Evolutionary conservation across 1,140 invertebrate genomes (phyloP), one percentile per base, ranked within the genome.

Genomic region (Bombus terrestris): DNA sequence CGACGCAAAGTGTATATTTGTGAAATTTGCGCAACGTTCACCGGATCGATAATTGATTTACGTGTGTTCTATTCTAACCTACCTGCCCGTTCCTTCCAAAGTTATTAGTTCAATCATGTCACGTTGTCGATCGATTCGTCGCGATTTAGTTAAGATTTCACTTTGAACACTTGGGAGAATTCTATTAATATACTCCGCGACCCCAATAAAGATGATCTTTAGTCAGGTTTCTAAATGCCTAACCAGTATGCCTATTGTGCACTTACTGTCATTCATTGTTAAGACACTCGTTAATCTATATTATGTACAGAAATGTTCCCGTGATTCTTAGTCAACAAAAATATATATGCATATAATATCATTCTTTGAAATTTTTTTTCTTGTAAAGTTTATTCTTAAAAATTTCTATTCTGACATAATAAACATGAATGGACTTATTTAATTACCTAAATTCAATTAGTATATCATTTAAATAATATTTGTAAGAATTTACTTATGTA

Each of bases 11-110:
- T 43, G 3, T 22, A 22, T 39, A 28, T 0, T 6, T 18, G 59
- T 41, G 64, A 77, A 69, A 89, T 90, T 92, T 88, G 89, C 91
- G 89, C 91, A 91, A 86, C 81, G 72, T 80, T 83, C 78, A 62
- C 79, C 86, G 74, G 89, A 90, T 92, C 91, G 91, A 92, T 92
- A 89, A 91, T 91, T 92, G 86, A 91, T 92, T 89, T 90, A 82
- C 68, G 83, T 90, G 73, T 74, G 64, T 75, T 87, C 64, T 81
- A 90, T 82, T 90, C 90, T 92, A 92, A 92, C 91, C 91, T 92
- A 90, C 64, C 68, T 74, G 68, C 28, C 62, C n/a, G 81, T 73
- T 68, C 69, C 47, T 78, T 90, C 32, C 43, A n/a, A 25, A 90
- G 35, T 87, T 85, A 76, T 90, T 75, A 68, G 59, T 75, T 86